These are phyloP conservation scores for Camelus dromedarius DNA, from an alignment of 2,113 vertebrate species.

Conservation along the genomic window DNA sequence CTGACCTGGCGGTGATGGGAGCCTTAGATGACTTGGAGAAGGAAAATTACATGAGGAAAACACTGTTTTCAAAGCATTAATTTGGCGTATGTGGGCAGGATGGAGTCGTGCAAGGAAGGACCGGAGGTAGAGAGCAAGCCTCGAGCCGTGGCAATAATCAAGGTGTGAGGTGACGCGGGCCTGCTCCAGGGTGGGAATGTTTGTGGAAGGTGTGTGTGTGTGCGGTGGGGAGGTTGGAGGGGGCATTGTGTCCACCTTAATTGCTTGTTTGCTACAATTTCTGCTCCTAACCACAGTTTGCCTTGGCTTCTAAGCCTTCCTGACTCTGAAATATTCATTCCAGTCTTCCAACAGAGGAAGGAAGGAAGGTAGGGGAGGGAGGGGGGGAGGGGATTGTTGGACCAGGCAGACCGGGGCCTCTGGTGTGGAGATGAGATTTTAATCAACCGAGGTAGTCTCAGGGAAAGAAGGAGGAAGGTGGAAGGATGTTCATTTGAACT, in stretches of 20 bases:
- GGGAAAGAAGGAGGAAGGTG: neutral
- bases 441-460: neutral
- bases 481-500: neutral
- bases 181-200: neutral
- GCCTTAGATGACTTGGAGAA: neutral
- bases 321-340: slow-evolving; percentile 53
- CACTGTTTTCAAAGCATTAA: neutral
- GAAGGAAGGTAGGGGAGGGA: neutral
- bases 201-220: slow-evolving; percentile 23
- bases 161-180: slow-evolving; percentile 68
- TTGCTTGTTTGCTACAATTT: slow-evolving; percentile 71
- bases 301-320: slow-evolving; percentile 65
- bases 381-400: neutral
- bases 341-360: slow-evolving; percentile 47
- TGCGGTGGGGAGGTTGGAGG: neutral
- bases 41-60: slow-evolving; percentile 19
- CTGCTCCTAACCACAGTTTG: slow-evolving; percentile 65
- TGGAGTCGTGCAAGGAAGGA: neutral
- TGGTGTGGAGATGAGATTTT: neutral
- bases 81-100: neutral
- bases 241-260: slow-evolving; percentile 40
- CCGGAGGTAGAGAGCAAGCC: neutral
- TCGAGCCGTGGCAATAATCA: slow-evolving; percentile 32
- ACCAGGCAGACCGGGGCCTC: neutral
- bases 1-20: neutral